A percentile compares a stretch with the other conserved stretches of the same genome.
These are phyloP conservation scores for Trogon surrucura DNA, from an alignment of 2,113 vertebrate genomes.

Conservation along the genomic window DNA sequence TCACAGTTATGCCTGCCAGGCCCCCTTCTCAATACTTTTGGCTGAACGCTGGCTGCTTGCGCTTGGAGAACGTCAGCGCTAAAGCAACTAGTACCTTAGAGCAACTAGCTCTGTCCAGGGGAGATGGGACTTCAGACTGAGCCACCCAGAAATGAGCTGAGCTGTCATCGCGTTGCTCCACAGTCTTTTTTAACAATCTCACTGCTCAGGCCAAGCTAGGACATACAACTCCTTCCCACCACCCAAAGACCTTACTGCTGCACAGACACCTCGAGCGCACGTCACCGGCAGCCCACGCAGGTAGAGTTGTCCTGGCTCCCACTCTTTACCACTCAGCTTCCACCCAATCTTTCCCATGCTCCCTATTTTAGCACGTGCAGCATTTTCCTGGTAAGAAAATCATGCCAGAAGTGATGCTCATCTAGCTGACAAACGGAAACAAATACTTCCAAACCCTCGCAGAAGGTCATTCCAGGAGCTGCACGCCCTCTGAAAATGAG, in stretches of 20 bases:
- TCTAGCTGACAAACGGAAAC: neutral
- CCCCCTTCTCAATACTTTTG: neutral
- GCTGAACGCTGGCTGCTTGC: neutral
- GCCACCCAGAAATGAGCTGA: neutral
- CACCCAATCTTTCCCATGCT: neutral
- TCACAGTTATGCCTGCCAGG: neutral
- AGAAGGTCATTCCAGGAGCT: constrained; percentile 16
- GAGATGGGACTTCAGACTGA: neutral
- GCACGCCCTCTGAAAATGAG: neutral
- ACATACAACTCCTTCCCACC: neutral
- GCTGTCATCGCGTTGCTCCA: neutral
- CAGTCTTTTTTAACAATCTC: neutral
- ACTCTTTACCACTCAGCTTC: neutral
- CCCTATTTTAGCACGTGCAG: neutral
- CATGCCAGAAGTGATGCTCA: neutral
- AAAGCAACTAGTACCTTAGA: neutral
- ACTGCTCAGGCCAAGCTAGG: neutral
- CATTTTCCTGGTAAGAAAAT: neutral
- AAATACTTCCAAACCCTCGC: neutral
- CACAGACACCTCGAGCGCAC: neutral
- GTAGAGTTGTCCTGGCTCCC: neutral
- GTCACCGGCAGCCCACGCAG: neutral
- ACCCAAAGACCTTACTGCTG: neutral
- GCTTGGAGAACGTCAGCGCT: neutral
- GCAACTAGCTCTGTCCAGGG: neutral